Percentiles rank a stretch among this genome's conserved stretches.
Evolutionary conservation across 2,888 invertebrate genomes (phyloP).

Genomic region (Dryococelus australis): DNA sequence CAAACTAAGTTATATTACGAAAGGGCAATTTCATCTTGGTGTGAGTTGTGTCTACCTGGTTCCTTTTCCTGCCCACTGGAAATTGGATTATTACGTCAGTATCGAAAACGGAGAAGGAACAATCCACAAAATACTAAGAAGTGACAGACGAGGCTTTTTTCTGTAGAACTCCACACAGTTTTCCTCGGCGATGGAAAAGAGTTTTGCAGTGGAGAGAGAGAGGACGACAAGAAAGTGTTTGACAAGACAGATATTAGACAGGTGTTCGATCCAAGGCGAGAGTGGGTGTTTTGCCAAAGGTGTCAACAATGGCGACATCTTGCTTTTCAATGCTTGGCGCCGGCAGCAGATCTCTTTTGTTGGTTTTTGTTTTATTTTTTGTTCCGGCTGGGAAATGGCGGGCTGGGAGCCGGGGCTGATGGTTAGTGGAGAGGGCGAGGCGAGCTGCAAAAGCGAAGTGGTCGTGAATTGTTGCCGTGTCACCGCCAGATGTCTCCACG

Average conservation of each 20-base stretch:
- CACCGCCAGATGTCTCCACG: constrained; percentile 10
- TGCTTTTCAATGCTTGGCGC: constrained; percentile 17
- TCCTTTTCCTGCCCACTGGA: background rate
- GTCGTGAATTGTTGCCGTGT: constrained; percentile 4
- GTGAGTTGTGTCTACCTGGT: background rate
- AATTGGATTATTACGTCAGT: background rate
- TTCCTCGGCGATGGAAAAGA: background rate
- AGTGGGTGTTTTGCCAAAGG: constrained; percentile 16
- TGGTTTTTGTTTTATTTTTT: constrained; percentile 1
- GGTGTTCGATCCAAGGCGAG: background rate
- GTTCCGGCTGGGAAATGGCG: background rate
- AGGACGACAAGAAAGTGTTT: background rate
- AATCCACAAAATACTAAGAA: background rate
- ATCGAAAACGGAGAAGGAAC: background rate
- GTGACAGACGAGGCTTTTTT: background rate
- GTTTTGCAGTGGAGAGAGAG: background rate
- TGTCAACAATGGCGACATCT: constrained; percentile 26
- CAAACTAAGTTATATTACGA: no score
- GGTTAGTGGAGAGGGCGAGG: background rate
- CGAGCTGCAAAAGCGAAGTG: constrained; percentile 11
- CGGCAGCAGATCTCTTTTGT: constrained; percentile 12
- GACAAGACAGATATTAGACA: constrained; percentile 26
- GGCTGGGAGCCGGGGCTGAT: background rate
- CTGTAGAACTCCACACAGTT: background rate
- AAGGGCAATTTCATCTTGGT: background rate